Base-by-base conservation (phyloP, 1,140 invertebrate species). In the Asobara japonica region DNA sequence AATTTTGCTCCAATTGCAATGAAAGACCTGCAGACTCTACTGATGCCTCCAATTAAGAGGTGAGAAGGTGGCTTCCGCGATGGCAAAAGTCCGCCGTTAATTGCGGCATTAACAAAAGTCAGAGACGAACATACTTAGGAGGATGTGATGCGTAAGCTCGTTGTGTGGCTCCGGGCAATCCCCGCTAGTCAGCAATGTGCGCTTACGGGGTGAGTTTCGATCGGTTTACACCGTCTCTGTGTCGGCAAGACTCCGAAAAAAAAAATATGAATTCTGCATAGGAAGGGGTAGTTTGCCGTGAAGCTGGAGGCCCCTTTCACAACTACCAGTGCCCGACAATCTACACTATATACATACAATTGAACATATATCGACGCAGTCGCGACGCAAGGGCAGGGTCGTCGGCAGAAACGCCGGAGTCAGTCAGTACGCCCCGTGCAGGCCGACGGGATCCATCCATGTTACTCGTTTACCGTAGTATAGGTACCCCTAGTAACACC, bases 331-430 rank as follows among this genome's bases (percentile, higher is more conserved):
- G 22, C 11, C 22, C 11, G 6, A 22, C 11, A 16, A 8, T 36
- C 31, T 36, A 36, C 31, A 51, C 45, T 13, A 30, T 70, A 56
- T 60, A 69, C 30, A 60, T 66, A 29, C 65, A 41, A 56, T 66
- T 70, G 62, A 70, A 71, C 77, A 72, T 79, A 78, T 77, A 77
- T 77, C 78, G 75, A 76, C 76, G 70, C 73, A 74, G 76, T 82
- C 80, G 79, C 77, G 77, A 81, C 81, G 80, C 82, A 84, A 84
- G 83, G 82, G 83, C 83, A 84, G 83, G 83, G 83, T 84, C 83
- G 83, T 78, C 73, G 78, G 72, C 75, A 72, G 77, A 56, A 56
- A 56, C 51, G 20, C 18, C 22, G 3, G 22, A 65, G 70, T 69
- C 69, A 70, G 48, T 76, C 81, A 83, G 82, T 83, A 79, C 74